These are phyloP conservation scores for Lasioglossum villosulum DNA, from an alignment of 2,888 invertebrate genomes.

Conservation along the genomic window DNA sequence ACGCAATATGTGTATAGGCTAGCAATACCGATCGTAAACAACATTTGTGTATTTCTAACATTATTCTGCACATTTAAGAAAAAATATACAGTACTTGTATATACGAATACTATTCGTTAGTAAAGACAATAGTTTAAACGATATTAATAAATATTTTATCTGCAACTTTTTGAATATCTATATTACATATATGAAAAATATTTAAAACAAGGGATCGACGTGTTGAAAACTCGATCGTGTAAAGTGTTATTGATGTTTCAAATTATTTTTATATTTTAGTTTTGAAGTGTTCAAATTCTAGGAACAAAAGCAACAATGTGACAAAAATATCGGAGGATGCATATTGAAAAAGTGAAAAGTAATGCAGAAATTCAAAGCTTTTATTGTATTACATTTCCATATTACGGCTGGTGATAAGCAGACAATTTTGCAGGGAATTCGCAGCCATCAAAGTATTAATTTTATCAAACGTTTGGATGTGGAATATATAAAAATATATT, in stretches of 20 bases:
- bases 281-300: background rate
- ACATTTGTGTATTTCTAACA: background rate
- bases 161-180: background rate
- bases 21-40: background rate
- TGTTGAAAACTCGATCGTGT: background rate
- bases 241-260: background rate
- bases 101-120: background rate
- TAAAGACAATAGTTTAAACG: background rate
- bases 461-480: conserved; percentile 7
- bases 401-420: background rate
- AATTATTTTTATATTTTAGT: background rate
- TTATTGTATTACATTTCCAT: conserved; percentile 11
- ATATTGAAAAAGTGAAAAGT: background rate
- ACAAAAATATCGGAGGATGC: background rate
- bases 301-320: background rate
- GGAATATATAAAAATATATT: conserved; percentile 7
- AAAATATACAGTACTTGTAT: background rate
- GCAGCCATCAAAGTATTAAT: background rate
- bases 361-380: conserved; percentile 5
- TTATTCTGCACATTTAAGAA: background rate
- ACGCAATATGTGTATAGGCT: background rate
- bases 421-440: background rate
- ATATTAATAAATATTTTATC: background rate
- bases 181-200: background rate
- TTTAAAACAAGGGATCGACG: background rate